phyloP scores from a whole-genome alignment of 1,140 invertebrate species.

The Aphidius ervi region DNA sequence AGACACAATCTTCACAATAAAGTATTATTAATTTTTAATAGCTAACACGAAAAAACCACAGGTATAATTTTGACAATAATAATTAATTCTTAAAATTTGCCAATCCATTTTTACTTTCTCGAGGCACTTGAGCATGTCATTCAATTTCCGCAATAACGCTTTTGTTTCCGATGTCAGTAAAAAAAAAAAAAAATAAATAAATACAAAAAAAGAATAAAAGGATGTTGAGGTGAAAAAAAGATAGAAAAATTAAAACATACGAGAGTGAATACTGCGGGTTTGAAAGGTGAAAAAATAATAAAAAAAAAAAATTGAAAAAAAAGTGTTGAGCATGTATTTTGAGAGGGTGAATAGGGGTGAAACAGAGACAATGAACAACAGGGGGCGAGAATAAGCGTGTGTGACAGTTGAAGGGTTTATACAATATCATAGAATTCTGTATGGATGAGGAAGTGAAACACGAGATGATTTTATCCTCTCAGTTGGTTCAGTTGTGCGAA shows the following conservation, averaged over 20 bases:
- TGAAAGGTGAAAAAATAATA: constrained; percentile 1
- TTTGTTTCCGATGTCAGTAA: constrained; percentile 44
- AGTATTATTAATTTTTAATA: too few relatives aligned
- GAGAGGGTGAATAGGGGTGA: constrained; percentile 19
- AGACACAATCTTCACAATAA: too few relatives aligned
- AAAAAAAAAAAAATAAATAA: constrained; percentile 1
- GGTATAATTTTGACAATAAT: background rate
- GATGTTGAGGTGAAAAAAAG: constrained; percentile 26
- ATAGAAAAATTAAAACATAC: background rate
- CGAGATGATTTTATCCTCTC: background rate
- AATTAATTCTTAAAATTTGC: constrained; percentile 8
- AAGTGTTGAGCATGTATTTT: background rate
- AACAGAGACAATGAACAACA: background rate
- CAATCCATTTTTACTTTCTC: constrained; percentile 8
- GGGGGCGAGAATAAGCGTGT: constrained; percentile 15
- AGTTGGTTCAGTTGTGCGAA: constrained; percentile 7
- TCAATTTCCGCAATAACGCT: constrained; percentile 52
- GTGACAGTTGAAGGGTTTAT: background rate
- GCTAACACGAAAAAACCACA: too few relatives aligned
- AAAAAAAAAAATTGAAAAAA: background rate
- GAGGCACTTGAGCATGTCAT: constrained; percentile 34
- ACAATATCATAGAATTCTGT: too few relatives aligned
- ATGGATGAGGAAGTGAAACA: too few relatives aligned
- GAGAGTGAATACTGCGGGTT: constrained; percentile 1
- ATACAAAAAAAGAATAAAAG: constrained; percentile 12